These are phyloP conservation scores for Eupithecia dodoneata DNA, from an alignment of 2,888 invertebrate genomes.

Conservation along the genomic window DNA sequence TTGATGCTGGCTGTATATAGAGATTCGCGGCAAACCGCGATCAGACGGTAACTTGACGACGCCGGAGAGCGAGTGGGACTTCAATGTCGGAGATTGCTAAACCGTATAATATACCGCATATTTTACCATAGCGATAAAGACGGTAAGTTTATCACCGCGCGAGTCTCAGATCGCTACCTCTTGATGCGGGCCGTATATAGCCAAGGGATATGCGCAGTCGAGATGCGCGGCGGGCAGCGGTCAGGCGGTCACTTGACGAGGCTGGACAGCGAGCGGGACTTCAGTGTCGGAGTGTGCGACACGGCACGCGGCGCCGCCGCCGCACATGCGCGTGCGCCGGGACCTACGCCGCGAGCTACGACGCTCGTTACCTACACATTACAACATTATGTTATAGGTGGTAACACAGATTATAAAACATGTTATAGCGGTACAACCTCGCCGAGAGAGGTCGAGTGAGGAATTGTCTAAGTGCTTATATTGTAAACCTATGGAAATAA, in stretches of 20 bases:
- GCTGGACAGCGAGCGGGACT: slow-evolving; percentile 83
- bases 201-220: slow-evolving; percentile 40
- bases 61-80: slow-evolving; percentile 82
- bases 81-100: slow-evolving; percentile 76
- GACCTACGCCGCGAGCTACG: slow-evolving; percentile 79
- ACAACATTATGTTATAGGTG: slow-evolving; percentile 6
- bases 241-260: slow-evolving; percentile 83
- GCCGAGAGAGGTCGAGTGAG: not conserved
- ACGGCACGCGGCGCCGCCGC: slow-evolving; percentile 73
- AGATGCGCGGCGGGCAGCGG: slow-evolving; percentile 47
- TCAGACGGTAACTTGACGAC: slow-evolving; percentile 83
- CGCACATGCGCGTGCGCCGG: slow-evolving; percentile 79
- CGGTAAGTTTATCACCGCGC: not conserved
- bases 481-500: too few relatives aligned
- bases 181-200: slow-evolving; percentile 32
- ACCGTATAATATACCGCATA: not conserved
- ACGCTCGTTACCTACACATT: slow-evolving; percentile 70
- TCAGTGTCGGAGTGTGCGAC: slow-evolving; percentile 81
- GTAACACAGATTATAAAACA: not conserved
- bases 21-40: slow-evolving; percentile 46
- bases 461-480: too few relatives aligned
- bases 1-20: slow-evolving; percentile 33
- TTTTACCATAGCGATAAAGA: not conserved
- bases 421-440: not conserved
- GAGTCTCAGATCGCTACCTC: slow-evolving; percentile 31